Percentiles rank a stretch among this genome's conserved stretches.
These are phyloP conservation scores for Numenius arquata DNA, from an alignment of 2,113 vertebrate species.

Conservation along the genomic window DNA sequence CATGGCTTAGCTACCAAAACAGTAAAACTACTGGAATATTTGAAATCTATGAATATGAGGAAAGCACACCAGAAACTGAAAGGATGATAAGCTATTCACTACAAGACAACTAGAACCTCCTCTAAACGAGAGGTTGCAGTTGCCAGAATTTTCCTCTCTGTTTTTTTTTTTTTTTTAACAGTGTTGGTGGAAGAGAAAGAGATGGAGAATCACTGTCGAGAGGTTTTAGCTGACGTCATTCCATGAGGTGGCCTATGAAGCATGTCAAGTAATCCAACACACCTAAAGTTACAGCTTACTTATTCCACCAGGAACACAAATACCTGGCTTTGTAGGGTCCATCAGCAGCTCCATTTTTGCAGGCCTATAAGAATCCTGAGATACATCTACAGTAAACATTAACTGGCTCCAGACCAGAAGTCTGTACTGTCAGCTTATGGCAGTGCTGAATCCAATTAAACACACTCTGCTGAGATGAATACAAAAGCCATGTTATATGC, in stretches of 20 bases:
- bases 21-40: neutral
- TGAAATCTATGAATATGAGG: neutral
- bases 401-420: neutral
- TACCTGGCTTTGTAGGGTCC: neutral
- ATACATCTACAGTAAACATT: neutral
- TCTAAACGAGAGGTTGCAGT: neutral
- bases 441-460: neutral
- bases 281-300: neutral
- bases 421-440: neutral
- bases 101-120: neutral
- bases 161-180: neutral
- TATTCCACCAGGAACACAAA: neutral
- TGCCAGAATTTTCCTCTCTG: neutral
- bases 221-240: neutral
- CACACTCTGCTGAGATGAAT: neutral
- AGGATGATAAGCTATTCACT: neutral
- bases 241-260: neutral
- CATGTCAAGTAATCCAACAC: neutral
- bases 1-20: neutral
- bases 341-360: neutral
- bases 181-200: neutral
- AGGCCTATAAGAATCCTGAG: neutral
- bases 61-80: neutral
- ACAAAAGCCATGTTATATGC: neutral
- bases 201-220: neutral